A percentile compares a stretch with the other conserved stretches of the same genome.
Conservation (phyloP, 2,797 vertebrate genomes). For the Amniataba percoides region DNA sequence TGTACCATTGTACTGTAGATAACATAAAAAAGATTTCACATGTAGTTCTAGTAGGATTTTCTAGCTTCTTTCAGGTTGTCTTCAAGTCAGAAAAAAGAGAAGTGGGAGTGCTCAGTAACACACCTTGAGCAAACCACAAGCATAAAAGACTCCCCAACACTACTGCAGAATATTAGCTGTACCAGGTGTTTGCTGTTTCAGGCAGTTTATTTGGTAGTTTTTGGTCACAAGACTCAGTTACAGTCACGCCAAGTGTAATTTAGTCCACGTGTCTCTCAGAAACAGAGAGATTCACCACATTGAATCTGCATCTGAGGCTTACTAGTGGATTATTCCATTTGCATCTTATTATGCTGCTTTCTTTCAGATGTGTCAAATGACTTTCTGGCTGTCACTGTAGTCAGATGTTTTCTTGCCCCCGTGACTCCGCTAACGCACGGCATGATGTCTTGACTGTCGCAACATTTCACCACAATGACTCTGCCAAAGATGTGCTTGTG, state of each 20-base stretch:
- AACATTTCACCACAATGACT: conserved; percentile 48
- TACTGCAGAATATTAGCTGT: background rate
- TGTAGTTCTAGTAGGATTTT: background rate
- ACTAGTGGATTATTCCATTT: background rate
- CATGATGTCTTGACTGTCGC: conserved; percentile 36
- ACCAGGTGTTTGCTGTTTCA: too few relatives aligned
- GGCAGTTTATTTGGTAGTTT: too few relatives aligned
- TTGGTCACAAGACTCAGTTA: conserved; percentile 18
- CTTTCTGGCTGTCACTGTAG: conserved; percentile 14
- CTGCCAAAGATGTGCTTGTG: background rate
- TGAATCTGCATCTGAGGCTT: conserved; percentile 5
- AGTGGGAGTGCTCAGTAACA: background rate
- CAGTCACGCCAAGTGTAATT: background rate
- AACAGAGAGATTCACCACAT: background rate
- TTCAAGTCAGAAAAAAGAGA: background rate
- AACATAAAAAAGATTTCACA: background rate
- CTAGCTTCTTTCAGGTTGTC: background rate
- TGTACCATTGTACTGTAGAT: background rate
- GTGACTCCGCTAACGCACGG: conserved; percentile 58
- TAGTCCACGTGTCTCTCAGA: background rate
- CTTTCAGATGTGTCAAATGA: conserved; percentile 33
- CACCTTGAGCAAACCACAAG: background rate
- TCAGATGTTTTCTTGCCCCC: conserved; percentile 50
- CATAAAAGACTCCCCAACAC: background rate
- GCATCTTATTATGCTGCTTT: background rate